Conservation (phyloP, 1,140 invertebrate genomes). For the Sinella curviseta region DNA sequence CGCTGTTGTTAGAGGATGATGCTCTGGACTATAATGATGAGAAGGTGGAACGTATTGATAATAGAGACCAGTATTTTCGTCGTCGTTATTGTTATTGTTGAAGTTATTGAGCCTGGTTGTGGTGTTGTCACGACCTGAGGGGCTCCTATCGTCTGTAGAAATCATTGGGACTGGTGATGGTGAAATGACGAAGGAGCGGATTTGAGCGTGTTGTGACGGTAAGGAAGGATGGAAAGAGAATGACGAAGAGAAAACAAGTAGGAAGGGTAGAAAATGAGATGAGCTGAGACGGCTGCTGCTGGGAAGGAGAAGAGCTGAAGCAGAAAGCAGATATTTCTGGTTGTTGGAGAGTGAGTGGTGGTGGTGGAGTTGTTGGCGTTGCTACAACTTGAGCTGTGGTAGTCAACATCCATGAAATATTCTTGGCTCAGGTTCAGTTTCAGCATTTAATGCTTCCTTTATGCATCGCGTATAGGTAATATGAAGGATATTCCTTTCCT, state of each 20-base stretch:
- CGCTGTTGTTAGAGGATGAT: background rate
- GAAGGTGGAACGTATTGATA: background rate
- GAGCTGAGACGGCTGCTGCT: background rate
- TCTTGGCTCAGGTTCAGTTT: too few species aligned
- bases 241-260: background rate
- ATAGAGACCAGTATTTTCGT: too few species aligned
- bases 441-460: too few species aligned
- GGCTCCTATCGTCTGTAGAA: background rate
- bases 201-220: too few species aligned
- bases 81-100: conserved; percentile 4
- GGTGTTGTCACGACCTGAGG: conserved; percentile 6
- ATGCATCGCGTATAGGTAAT: too few species aligned
- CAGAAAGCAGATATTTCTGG: background rate
- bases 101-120: conserved; percentile 7
- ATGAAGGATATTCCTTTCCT: too few species aligned
- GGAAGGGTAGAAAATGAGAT: background rate
- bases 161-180: conserved; percentile 21
- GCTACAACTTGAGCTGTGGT: too few species aligned
- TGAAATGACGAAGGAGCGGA: too few species aligned
- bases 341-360: too few species aligned
- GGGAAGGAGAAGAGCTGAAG: background rate
- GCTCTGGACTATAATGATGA: background rate
- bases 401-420: too few species aligned
- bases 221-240: too few species aligned
- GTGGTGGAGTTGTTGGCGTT: too few species aligned